These are phyloP conservation scores for Cardinalis cardinalis DNA, from an alignment of 2,113 vertebrate genomes.

Conservation along the genomic window DNA sequence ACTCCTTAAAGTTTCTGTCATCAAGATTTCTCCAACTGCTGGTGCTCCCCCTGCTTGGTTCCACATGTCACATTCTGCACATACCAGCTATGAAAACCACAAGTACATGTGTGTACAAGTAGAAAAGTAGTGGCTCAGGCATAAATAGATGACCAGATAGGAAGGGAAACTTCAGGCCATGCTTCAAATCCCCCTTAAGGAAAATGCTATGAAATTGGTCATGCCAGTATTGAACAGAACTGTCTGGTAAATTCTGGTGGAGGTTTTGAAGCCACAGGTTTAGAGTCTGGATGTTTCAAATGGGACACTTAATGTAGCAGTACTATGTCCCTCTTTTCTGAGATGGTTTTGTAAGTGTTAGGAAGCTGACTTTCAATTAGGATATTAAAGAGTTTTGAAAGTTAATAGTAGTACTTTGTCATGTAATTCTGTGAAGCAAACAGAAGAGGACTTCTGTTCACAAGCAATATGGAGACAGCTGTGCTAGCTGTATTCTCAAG, in stretches of 20 bases:
- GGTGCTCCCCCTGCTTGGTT: neutral
- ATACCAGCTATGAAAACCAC: neutral
- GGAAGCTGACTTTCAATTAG: neutral
- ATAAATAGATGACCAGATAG: neutral
- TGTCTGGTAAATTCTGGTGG: neutral
- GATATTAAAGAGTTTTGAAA: neutral
- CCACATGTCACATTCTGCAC: neutral
- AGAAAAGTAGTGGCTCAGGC: neutral
- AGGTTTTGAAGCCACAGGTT: neutral
- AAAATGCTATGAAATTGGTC: neutral
- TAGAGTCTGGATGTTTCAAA: neutral
- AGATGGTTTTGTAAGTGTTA: neutral
- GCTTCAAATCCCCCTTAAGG: neutral
- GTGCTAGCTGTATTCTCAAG: neutral
- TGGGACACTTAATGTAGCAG: neutral
- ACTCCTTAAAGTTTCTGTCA: neutral
- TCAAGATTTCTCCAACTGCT: neutral
- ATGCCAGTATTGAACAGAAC: neutral
- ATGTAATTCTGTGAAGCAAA: neutral
- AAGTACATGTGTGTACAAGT: rapidly evolving
- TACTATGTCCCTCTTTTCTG: neutral
- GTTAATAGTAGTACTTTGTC: neutral
- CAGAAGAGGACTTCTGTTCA: neutral
- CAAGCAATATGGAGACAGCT: neutral
- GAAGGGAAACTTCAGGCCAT: neutral